Base-by-base conservation (phyloP, 2,888 invertebrate species). In the Pheosia gnoma region DNA sequence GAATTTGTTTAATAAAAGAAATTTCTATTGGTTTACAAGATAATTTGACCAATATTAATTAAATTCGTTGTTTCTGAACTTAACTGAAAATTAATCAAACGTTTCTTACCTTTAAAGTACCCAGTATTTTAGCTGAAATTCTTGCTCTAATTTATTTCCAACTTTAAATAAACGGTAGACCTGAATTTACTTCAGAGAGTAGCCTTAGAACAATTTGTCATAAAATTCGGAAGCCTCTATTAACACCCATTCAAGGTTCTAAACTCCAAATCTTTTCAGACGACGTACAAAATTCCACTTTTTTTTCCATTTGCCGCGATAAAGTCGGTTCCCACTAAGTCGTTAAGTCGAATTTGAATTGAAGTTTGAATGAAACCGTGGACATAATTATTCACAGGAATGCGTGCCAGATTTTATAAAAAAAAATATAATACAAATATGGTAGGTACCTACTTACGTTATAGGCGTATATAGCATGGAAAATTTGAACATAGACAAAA, bases 141-240 rank as follows among this genome's bases (percentile, higher is more conserved):
- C 11, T 11, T 47, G 0, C 47, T 11, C 47, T 47, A 47, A 47
- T n/a, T 47, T 47, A 47, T 47, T 47, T 9, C 47, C 47, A 47
- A 47, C 47, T 47, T 47, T n/a, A n/a, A 47, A 47, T 47, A n/a
- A n/a, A 47, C 5, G n/a, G 47, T 47, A 47, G n/a, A 51, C 25
- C 25, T 9, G 13, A 9, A 49, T n/a, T 49, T 13, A 49, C 49
- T 49, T 49, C n/a, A 49, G 4, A 25, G 52, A 37, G 38, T 2
- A 37, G 39, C 59, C 37, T 63, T 60, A 36, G 43, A 8, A 47
- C 56, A 59, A 56, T 70, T 61, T 52, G 57, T 59, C 52, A 66
- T 61, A 59, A 43, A 59, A 54, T 5, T 59, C 13, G 45, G 43
- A 38, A 8, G 36, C 38, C 58, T 63, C 49, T 49, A 55, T 51